Conservation (phyloP, 2,113 vertebrate species). For the Onychostoma macrolepis region DNA sequence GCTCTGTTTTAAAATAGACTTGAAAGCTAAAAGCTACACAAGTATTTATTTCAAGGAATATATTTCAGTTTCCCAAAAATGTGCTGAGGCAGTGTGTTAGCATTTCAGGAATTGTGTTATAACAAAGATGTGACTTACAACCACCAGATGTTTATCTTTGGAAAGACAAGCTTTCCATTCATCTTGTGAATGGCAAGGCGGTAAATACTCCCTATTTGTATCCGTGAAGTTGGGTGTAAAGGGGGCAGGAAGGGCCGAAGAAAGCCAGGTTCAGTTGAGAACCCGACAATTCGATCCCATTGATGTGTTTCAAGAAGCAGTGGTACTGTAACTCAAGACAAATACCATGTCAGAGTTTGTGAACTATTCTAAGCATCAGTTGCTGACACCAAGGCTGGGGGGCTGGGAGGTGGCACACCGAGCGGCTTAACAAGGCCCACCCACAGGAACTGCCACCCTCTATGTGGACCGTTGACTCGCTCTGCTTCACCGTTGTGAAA, state of each 20-base stretch:
- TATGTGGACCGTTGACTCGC: conserved; percentile 56
- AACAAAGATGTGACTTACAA: conserved; percentile 53
- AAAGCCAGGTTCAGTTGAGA: conserved; percentile 60
- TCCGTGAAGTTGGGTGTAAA: conserved; percentile 57
- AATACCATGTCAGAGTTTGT: conserved; percentile 79
- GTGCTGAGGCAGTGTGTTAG: conserved; percentile 6
- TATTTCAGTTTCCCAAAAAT: not conserved
- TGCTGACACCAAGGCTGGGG: conserved; percentile 75
- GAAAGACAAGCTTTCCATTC: conserved; percentile 39
- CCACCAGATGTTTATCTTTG: conserved; percentile 55
- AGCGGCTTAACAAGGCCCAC: conserved; percentile 67
- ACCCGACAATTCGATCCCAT: conserved; percentile 71
- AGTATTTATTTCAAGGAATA: not conserved
- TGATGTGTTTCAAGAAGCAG: conserved; percentile 76
- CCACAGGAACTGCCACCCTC: conserved; percentile 60
- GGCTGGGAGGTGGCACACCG: conserved; percentile 58
- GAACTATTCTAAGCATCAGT: conserved; percentile 83
- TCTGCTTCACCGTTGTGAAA: conserved; percentile 59
- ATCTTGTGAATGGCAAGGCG: conserved; percentile 61
- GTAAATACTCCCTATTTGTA: conserved; percentile 62
- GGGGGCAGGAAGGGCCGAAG: conserved; percentile 48
- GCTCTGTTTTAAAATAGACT: not conserved
- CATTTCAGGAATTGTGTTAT: conserved; percentile 35
- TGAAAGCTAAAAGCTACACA: not conserved
- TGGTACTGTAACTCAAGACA: conserved; percentile 79